These are phyloP conservation scores for Brachionus calyciflorus DNA, from an alignment of 1,140 invertebrate genomes.

Conservation along the genomic window DNA sequence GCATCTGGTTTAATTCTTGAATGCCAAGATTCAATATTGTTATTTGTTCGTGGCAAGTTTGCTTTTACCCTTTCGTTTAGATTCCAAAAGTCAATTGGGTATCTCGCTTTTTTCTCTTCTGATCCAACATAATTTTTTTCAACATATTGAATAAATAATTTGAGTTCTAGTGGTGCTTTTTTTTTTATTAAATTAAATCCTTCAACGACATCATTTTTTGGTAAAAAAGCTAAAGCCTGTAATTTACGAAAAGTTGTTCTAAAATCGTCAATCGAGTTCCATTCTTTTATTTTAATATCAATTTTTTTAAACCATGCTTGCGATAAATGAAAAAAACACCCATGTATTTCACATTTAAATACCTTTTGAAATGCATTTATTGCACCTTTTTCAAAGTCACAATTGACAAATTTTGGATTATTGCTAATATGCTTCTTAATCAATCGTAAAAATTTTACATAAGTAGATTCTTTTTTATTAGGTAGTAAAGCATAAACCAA, in stretches of 20 bases:
- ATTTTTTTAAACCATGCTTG: conserved; percentile 1
- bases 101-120: not conserved
- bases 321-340: conserved; percentile 10
- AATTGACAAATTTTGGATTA: too few species aligned
- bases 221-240: conserved; percentile 3
- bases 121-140: not conserved
- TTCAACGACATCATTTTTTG: not conserved
- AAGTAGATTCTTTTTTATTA: not conserved
- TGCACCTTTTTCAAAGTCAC: too few species aligned
- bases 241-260: not conserved
- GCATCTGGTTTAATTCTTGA: conserved; percentile 6
- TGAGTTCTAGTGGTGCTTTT: not conserved
- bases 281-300: conserved; percentile 13
- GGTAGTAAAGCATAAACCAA: not conserved
- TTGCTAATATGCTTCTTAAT: too few species aligned
- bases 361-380: too few species aligned
- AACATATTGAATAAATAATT: not conserved
- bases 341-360: not conserved
- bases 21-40: not conserved
- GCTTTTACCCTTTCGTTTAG: not conserved
- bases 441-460: not conserved
- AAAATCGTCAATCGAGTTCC: not conserved
- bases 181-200: not conserved
- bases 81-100: not conserved
- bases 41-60: not conserved